These are phyloP conservation scores for Marmota flaviventris DNA, from an alignment of 2,113 vertebrate genomes.

Conservation along the genomic window DNA sequence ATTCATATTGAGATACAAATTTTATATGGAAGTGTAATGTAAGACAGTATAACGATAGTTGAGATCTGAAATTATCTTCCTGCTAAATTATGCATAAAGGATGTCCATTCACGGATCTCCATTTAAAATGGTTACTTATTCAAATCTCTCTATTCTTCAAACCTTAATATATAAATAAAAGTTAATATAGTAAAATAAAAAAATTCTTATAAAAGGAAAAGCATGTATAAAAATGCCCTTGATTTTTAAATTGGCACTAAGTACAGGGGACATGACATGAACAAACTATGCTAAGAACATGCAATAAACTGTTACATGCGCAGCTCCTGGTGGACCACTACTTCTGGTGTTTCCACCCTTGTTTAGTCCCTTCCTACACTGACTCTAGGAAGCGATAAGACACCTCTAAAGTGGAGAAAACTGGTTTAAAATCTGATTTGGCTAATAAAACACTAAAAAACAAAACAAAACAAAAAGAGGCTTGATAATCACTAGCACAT, in stretches of 20 bases:
- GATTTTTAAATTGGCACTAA: no score
- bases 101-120: background rate
- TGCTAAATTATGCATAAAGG: background rate
- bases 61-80: background rate
- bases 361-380: background rate
- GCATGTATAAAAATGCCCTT: no score
- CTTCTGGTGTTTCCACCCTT: no score
- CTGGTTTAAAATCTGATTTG: background rate
- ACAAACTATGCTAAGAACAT: no score
- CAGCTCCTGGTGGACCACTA: no score
- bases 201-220: background rate
- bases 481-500: background rate
- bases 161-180: background rate
- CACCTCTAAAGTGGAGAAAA: background rate
- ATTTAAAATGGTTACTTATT: background rate
- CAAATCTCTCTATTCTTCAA: background rate
- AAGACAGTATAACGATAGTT: background rate
- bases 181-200: background rate
- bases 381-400: background rate
- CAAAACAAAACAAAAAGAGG: background rate
- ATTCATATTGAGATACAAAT: conserved; percentile 17
- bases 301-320: no score
- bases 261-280: no score
- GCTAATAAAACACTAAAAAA: background rate
- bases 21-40: background rate